Base-by-base conservation (phyloP, 2,888 invertebrate genomes). In the Apamea sordens region DNA sequence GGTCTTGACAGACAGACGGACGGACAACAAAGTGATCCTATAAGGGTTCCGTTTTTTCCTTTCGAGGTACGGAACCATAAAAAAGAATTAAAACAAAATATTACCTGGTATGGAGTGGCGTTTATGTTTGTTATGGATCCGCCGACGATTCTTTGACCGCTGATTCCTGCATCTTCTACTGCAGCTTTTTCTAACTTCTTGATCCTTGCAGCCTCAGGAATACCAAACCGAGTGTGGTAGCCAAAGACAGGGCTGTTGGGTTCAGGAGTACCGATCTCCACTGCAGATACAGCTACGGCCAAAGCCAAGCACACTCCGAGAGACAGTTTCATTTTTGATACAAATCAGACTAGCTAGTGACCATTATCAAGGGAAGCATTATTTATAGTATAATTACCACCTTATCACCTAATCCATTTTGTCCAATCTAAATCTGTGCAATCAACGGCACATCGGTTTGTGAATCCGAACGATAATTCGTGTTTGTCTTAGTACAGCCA, bases 71-170 rank as follows among this genome's bases (percentile, higher is more conserved):
- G 21, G 15, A 44, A 53, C 1, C 32, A 41, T 10, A 36, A 47
- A 24, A 10, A 41, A 32, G 3, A 79, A 36, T 56, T 15, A 47
- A 21, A 65, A 77, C 7, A 69, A 28, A 61, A 13, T 69, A 11
- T 77, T 50, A 95, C 95, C 92, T 95, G 95, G 86, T 94, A 95
- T 8, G 95, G 95, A 32, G 91, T 88, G 5, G 90, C 76, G 59
- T 15, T 47, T 47, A 95, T 93, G 70, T 93, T 87, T 36, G 91
- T 85, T 8, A 88, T 5, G 6, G 85, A 77, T 73, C 95, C 95
- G 59, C 94, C 94, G 8, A 94, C 93, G 63, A 95, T 95, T 83
- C 93, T 91, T 61, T 90, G 87, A 10, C 73, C 65, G 32, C 56
- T 85, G 18, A 77, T 63, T 18, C 72, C 53, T 44, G 80, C 84